These are phyloP conservation scores for Idris sp. DNA, from an alignment of 1,140 invertebrate species.

Conservation along the genomic window DNA sequence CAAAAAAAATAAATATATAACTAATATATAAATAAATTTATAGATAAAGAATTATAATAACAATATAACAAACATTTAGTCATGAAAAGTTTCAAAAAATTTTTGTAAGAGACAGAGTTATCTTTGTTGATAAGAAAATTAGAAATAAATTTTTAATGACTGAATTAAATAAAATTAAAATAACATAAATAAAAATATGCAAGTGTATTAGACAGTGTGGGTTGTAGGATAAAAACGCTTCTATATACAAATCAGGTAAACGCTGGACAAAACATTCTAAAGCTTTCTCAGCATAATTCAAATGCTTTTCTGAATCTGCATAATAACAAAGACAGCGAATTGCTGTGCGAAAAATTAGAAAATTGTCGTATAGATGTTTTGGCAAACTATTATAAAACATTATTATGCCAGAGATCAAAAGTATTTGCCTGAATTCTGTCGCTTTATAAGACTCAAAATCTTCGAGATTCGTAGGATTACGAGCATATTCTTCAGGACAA, in stretches of 20 bases:
- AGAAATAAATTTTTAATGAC: no score
- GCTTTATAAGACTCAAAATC: no score
- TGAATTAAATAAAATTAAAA: no score
- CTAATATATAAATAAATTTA: no score
- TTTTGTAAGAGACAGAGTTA: no score
- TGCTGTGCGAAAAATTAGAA: slow-evolving; percentile 1
- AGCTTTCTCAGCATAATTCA: slow-evolving; percentile 1
- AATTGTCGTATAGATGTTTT: background rate
- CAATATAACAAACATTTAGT: no score
- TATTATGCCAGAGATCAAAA: background rate
- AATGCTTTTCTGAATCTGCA: slow-evolving; percentile 1
- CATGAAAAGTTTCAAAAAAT: no score
- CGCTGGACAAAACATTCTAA: slow-evolving; percentile 3
- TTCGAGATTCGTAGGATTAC: background rate
- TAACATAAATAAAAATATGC: no score
- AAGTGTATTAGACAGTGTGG: background rate
- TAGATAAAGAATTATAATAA: no score
- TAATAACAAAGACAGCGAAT: background rate
- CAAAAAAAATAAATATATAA: no score
- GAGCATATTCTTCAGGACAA: background rate
- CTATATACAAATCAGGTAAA: background rate
- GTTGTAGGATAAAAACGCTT: background rate
- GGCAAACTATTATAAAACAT: background rate
- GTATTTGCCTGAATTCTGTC: slow-evolving; percentile 3
- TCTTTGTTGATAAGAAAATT: no score